phyloP scores from a whole-genome alignment of 2,888 invertebrate species.

The Sesamia inferens region DNA sequence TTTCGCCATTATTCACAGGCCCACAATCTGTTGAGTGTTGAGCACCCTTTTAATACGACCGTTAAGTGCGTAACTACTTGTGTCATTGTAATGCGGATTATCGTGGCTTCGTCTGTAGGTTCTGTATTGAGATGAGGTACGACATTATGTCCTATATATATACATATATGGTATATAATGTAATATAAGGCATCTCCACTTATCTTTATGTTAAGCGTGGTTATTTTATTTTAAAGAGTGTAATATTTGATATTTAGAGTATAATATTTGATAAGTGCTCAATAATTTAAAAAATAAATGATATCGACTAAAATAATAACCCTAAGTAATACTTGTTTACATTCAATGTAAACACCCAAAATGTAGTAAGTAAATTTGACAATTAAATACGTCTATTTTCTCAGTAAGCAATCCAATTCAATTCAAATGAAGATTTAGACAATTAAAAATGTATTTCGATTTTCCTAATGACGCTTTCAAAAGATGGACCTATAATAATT shows the following conservation, averaged over 20 bases:
- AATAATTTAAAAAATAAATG: background rate
- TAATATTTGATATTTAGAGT: background rate
- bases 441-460: slow-evolving; percentile 71
- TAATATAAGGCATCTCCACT: too few relatives aligned
- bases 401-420: slow-evolving; percentile 46
- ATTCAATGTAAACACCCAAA: slow-evolving; percentile 9
- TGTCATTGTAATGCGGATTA: slow-evolving; percentile 78
- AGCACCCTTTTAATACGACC: slow-evolving; percentile 80
- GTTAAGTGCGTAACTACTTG: slow-evolving; percentile 77
- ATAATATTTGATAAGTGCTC: background rate
- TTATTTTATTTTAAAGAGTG: too few relatives aligned
- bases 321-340: slow-evolving; percentile 12
- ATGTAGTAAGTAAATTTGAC: slow-evolving; percentile 35
- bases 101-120: slow-evolving; percentile 64
- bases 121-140: background rate
- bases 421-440: slow-evolving; percentile 34
- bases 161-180: too few relatives aligned
- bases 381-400: slow-evolving; percentile 37
- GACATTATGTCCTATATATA: background rate
- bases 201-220: too few relatives aligned
- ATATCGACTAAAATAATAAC: background rate
- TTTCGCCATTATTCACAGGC: slow-evolving; percentile 82
- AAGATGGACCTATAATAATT: slow-evolving; percentile 70
- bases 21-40: slow-evolving; percentile 79
- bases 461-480: slow-evolving; percentile 67